These are phyloP conservation scores for Scyliorhinus canicula DNA, from an alignment of 2,797 vertebrate genomes.

Conservation along the genomic window DNA sequence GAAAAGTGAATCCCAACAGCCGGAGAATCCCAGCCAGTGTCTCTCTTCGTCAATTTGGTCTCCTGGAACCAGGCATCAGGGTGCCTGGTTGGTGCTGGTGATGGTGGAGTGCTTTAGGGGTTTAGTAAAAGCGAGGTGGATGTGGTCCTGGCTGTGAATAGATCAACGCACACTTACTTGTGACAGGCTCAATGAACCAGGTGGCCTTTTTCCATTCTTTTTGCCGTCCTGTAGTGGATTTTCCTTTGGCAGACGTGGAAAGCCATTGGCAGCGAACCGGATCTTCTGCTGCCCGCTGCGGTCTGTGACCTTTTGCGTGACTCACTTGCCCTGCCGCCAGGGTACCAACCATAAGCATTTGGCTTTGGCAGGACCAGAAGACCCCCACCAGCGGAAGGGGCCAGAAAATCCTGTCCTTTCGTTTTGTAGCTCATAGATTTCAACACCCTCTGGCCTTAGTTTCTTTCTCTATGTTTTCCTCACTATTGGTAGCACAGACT, in stretches of 20 bases:
- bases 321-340: too few species aligned
- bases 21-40: too few species aligned
- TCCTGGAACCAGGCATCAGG: background rate
- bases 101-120: background rate
- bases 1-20: too few species aligned
- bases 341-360: too few species aligned
- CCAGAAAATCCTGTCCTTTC: background rate
- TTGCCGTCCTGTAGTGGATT: too few species aligned
- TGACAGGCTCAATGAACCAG: background rate
- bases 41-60: background rate
- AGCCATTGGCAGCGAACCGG: too few species aligned
- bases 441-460: background rate
- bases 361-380: too few species aligned
- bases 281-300: too few species aligned
- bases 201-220: background rate
- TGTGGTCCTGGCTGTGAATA: background rate
- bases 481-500: background rate
- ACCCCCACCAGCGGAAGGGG: too few species aligned
- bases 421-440: background rate
- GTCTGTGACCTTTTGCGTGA: too few species aligned
- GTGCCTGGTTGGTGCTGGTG: background rate
- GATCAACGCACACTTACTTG: background rate
- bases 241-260: too few species aligned
- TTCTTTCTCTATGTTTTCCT: background rate
- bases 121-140: background rate